Base-by-base conservation (phyloP, 1,140 invertebrate genomes). In the Drosophila bocki region DNA sequence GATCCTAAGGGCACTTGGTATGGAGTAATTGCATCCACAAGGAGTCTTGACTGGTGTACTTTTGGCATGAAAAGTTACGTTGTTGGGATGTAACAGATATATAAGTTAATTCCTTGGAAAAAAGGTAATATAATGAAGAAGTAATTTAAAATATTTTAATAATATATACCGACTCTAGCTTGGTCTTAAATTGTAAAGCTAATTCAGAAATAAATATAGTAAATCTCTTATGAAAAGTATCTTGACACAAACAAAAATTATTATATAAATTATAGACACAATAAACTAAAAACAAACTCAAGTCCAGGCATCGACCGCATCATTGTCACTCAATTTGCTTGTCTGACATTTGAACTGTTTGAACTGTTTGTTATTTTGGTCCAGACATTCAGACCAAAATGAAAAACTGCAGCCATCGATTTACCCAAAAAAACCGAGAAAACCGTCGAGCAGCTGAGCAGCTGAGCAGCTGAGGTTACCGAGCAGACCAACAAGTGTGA, bases 321-420 rank as follows among this genome's bases (percentile, higher is more conserved):
- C 83, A 87, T 83, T 83, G 80, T 88, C 84, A 88, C 84, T 83
- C 71, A 83, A 80, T 80, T 87, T 82, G 54, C 51, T 51, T 44
- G 62, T 44, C 67, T 76, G 80, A 80, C 83, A 80, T 77, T 72
- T 78, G 69, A 85, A 80, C 74, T 80, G 71, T 74, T 58, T 57
- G 82, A 85, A 75, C 65, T 57, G 11, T 17, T 29, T 29, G 26
- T 29, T 29, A 11, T 41, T 19, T 32, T 42, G 58, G 47, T 32
- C 22, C 63, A 70, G 78, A 76, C 76, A 45, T 60, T 59, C 33
- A 35, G 26, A 37, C 33, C 42, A 15, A 47, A 50, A 45, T 32
- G 39, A 67, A 51, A 71, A 67, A 71, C 42, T 71, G 61, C 45
- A 62, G 59, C 60, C 47, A 65, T 79, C 50, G 60, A 69, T 75